These are phyloP conservation scores for Puma concolor DNA, from an alignment of 2,113 vertebrate species.

Conservation along the genomic window DNA sequence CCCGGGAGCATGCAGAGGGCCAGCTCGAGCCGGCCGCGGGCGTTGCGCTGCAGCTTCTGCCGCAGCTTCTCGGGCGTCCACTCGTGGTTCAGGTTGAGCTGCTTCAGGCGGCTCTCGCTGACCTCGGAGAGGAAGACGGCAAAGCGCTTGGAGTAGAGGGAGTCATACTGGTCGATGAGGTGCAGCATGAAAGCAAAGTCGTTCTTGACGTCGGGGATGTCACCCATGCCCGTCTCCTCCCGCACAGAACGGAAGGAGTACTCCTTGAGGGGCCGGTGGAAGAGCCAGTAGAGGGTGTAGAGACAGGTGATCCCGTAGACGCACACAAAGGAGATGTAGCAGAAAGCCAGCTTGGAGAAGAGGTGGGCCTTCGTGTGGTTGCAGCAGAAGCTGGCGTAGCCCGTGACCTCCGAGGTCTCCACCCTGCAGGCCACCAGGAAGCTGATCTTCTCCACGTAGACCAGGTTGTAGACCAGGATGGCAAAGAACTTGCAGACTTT, in stretches of 20 bases:
- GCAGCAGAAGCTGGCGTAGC: slow-evolving; percentile 92
- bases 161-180: slow-evolving; percentile 94
- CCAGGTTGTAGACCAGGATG: slow-evolving; percentile 89
- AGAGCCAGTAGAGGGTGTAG: slow-evolving; percentile 94
- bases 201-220: slow-evolving; percentile 94
- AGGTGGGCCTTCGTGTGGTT: slow-evolving; percentile 94
- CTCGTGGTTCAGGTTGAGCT: slow-evolving; percentile 93
- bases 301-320: slow-evolving; percentile 91
- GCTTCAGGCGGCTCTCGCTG: slow-evolving; percentile 91
- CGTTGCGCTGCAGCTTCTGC: slow-evolving; percentile 86
- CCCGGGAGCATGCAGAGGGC: slow-evolving; percentile 91
- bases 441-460: slow-evolving; percentile 88
- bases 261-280: slow-evolving; percentile 91
- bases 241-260: slow-evolving; percentile 92
- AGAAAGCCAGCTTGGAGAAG: slow-evolving; percentile 93
- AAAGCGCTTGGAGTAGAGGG: slow-evolving; percentile 93
- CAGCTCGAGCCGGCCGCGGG: slow-evolving; percentile 87
- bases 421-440: slow-evolving; percentile 90
- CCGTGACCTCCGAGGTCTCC: slow-evolving; percentile 89
- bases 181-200: slow-evolving; percentile 96
- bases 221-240: slow-evolving; percentile 92
- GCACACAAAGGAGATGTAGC: slow-evolving; percentile 92
- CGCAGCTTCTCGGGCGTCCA: slow-evolving; percentile 92
- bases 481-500: slow-evolving; percentile 91
- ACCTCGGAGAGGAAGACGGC: slow-evolving; percentile 94